Evolutionary conservation across 2,888 invertebrate genomes (phyloP).

Genomic region (Sphaeridia pumilis): DNA sequence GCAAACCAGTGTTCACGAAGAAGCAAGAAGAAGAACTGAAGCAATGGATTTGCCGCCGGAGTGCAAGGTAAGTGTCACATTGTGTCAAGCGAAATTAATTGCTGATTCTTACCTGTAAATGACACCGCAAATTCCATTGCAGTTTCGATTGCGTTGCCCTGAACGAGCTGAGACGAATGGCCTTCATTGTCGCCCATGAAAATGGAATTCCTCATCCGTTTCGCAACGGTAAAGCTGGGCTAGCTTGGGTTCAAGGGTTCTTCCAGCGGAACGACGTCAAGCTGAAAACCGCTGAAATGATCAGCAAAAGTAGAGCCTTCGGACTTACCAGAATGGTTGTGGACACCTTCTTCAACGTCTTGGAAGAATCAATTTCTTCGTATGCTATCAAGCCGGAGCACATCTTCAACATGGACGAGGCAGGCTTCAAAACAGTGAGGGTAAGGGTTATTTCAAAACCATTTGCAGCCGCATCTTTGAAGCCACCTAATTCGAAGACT

Average conservation of each 20-base stretch:
- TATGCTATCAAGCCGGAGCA: conserved; percentile 23
- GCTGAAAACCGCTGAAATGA: background rate
- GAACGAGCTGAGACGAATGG: background rate
- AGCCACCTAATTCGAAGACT: no score
- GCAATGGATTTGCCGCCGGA: no score
- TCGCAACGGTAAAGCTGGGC: conserved; percentile 1
- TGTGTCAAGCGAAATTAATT: no score
- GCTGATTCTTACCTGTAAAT: no score
- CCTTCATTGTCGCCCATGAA: background rate
- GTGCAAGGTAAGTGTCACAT: no score
- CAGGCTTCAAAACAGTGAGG: conserved; percentile 35
- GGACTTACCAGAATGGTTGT: conserved; percentile 36
- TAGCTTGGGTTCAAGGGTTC: conserved; percentile 4
- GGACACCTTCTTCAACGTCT: conserved; percentile 31
- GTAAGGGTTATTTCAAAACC: no score
- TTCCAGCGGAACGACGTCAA: background rate
- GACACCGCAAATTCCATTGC: no score
- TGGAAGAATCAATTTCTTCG: conserved; percentile 15
- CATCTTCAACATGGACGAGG: conserved; percentile 35
- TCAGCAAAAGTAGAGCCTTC: background rate
- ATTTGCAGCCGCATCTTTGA: no score
- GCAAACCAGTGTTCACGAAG: no score
- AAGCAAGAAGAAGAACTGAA: no score
- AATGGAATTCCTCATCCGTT: conserved; percentile 4
- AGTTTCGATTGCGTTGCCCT: background rate